Percentiles rank a stretch among this genome's conserved stretches.
phyloP scores from a whole-genome alignment of 2,113 vertebrate species.

The Prochilodus magdalenae region DNA sequence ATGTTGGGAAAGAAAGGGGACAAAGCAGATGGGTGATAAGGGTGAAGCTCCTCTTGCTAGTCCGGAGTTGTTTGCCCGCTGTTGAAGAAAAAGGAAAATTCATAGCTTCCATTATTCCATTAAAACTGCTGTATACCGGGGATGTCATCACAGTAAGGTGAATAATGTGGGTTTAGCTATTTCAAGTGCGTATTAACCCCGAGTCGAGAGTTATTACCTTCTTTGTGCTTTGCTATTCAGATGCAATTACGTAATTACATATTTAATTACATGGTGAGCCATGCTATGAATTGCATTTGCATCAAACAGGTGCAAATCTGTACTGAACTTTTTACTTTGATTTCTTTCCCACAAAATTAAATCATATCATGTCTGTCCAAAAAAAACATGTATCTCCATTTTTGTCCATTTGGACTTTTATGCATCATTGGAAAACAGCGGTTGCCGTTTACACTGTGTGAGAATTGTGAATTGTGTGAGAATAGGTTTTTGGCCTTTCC shows the following conservation, averaged over 20 bases:
- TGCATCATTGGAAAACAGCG: no score
- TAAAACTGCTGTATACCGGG: neutral
- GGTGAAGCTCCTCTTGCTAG: neutral
- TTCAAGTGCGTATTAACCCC: neutral
- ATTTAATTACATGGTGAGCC: neutral
- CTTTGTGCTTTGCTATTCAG: neutral
- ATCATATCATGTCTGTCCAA: no score
- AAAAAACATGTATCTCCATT: no score
- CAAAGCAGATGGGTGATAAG: constrained; percentile 46
- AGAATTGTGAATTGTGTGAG: no score
- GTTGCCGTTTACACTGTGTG: no score
- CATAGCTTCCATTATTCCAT: constrained; percentile 5
- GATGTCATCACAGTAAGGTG: neutral
- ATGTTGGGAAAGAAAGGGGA: constrained; percentile 33
- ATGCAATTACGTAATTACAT: neutral
- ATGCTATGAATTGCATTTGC: neutral
- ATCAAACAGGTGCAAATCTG: neutral
- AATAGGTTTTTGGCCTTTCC: no score
- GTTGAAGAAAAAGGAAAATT: constrained; percentile 17
- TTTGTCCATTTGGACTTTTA: no score
- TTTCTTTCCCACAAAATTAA: no score
- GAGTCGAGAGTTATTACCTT: neutral
- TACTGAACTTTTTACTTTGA: no score
- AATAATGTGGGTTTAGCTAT: neutral
- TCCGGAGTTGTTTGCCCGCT: constrained; percentile 13